Percentiles rank a stretch among this genome's conserved stretches.
Conservation (phyloP, 2,113 vertebrate genomes). For the Daubentonia madagascariensis region DNA sequence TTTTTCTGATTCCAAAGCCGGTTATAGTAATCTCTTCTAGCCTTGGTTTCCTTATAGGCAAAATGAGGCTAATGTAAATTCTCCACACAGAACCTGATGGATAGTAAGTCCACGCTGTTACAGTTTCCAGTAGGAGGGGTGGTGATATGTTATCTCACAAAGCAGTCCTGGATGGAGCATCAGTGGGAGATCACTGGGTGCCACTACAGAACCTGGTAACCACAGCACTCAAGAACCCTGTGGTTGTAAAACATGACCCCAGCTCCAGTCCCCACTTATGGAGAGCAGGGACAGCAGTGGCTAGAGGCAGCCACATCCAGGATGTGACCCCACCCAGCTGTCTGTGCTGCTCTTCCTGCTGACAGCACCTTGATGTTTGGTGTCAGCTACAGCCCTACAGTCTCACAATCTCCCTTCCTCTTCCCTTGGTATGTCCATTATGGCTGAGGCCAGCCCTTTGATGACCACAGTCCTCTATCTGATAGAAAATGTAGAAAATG, state of each 20-base stretch:
- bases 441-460: neutral
- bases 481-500: too few species aligned
- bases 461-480: neutral
- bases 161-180: neutral
- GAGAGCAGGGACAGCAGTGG: neutral
- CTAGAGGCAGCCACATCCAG: too few species aligned
- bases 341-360: neutral
- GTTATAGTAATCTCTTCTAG: neutral
- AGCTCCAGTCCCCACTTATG: neutral
- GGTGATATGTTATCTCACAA: fast-evolving
- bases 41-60: neutral
- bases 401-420: neutral
- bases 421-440: neutral
- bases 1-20: neutral
- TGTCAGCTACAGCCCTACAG: neutral
- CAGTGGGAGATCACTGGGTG: neutral
- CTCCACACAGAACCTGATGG: neutral
- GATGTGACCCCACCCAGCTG: fast-evolving
- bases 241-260: neutral
- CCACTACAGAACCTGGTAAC: neutral
- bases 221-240: neutral
- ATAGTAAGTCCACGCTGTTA: fast-evolving
- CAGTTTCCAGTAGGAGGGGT: too few species aligned
- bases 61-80: neutral
- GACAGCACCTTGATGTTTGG: neutral